Base-by-base conservation (phyloP, 2,888 invertebrate species). In the Ethmia dodecea region DNA sequence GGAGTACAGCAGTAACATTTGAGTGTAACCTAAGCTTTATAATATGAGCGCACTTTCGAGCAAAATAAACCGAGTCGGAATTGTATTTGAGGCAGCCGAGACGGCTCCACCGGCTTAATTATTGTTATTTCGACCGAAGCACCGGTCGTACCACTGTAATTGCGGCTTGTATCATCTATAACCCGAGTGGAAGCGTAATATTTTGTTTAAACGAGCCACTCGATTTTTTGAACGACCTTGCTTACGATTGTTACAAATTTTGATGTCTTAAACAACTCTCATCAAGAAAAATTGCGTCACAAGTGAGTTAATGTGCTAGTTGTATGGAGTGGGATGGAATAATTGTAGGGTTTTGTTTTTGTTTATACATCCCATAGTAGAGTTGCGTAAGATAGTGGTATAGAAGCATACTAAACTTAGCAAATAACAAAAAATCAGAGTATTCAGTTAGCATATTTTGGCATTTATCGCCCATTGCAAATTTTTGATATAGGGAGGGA, bases 201-300 rank as follows among this genome's bases (percentile, higher is more conserved):
- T 71, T 71, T 69, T 59, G 66, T 68, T 56, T 67, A 73, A 72
- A 73, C 68, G 57, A 72, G 60, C 61, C 49, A 52, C 53, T 60
- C 53, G 42, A 47, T 55, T 58, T n/a, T 63, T 60, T 61, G 43
- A 49, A 50, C 47, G 66, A 55, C 68, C 73, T 76, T 68, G 68
- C 54, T 35, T 42, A 46, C 48, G 59, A 62, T 67, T 60, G 62
- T 62, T 63, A 61, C 60, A 48, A 45, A 49, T 33, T 34, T 22
- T 52, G 44, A 53, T 49, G 47, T 47, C 46, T 51, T 48, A 45
- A 49, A 47, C 45, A 52, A 38, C 28, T 15, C 15, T 47, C 49
- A 47, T 54, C 52, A 51, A 49, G 50, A 56, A 45, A 57, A 46
- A 42, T 69, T 69, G 56, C 52, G 54, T 57, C 65, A 66, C 31